These are phyloP conservation scores for Dolichallabes microphthalmus DNA, from an alignment of 2,113 vertebrate species.

Conservation along the genomic window DNA sequence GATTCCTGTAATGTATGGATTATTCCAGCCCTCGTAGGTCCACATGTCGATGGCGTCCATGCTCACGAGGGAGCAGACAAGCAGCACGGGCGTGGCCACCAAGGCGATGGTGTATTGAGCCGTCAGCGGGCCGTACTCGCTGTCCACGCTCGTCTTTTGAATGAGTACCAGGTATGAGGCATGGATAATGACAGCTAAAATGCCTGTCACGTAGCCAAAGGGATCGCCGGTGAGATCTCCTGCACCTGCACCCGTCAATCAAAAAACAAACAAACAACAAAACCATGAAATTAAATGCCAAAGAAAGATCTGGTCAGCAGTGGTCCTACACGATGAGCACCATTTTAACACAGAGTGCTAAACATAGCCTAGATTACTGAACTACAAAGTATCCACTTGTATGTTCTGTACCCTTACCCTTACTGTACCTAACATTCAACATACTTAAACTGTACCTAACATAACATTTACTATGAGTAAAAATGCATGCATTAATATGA, in stretches of 20 bases:
- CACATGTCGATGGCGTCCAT: slow-evolving; percentile 89
- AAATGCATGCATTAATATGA: background rate
- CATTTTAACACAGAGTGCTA: background rate
- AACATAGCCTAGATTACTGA: background rate
- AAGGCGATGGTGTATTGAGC: slow-evolving; percentile 94
- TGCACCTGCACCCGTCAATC: slow-evolving; percentile 75
- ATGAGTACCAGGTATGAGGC: slow-evolving; percentile 95
- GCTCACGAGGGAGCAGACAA: slow-evolving; percentile 85
- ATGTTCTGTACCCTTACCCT: no score
- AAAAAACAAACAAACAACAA: background rate
- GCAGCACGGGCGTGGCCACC: slow-evolving; percentile 86
- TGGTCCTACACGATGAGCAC: background rate
- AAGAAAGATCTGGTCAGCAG: background rate
- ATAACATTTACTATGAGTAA: background rate
- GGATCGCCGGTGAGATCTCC: slow-evolving; percentile 92
- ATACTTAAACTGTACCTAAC: no score
- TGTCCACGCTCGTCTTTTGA: slow-evolving; percentile 89
- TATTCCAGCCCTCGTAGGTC: slow-evolving; percentile 88
- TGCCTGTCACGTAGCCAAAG: slow-evolving; percentile 88
- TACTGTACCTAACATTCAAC: no score
- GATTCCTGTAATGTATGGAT: slow-evolving; percentile 82
- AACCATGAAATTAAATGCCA: background rate
- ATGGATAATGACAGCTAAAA: slow-evolving; percentile 91
- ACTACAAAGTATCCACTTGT: background rate
- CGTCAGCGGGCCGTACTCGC: slow-evolving; percentile 87